Evolutionary conservation across 2,113 vertebrate genomes (phyloP).

Genomic region (Dendrocopos noguchii): DNA sequence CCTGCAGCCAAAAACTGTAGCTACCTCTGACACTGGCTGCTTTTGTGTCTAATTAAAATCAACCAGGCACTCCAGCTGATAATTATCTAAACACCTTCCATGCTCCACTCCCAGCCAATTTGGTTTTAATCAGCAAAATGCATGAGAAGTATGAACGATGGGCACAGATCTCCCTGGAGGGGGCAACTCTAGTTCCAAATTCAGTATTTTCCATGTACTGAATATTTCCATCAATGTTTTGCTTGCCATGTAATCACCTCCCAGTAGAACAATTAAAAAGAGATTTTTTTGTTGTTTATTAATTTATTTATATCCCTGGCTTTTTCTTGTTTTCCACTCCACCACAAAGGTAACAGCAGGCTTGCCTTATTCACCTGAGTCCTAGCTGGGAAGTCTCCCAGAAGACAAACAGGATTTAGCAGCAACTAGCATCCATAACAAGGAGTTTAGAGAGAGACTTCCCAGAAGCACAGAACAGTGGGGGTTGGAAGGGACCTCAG

Average conservation of each 20-base stretch:
- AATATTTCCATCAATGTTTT: constrained; percentile 63
- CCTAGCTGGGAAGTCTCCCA: background rate
- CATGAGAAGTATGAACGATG: constrained; percentile 63
- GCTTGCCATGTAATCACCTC: constrained; percentile 74
- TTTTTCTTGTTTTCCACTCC: constrained; percentile 23
- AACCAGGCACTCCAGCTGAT: constrained; percentile 63
- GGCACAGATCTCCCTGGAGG: constrained; percentile 44
- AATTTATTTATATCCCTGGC: constrained; percentile 29
- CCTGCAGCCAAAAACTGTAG: constrained; percentile 20
- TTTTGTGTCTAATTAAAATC: constrained; percentile 75
- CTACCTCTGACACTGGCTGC: constrained; percentile 25
- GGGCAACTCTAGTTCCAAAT: constrained; percentile 47
- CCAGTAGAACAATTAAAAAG: constrained; percentile 77
- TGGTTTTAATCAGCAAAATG: constrained; percentile 62
- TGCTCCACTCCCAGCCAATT: constrained; percentile 52
- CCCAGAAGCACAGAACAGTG: no score
- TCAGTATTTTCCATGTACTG: constrained; percentile 45
- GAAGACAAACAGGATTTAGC: constrained; percentile 1
- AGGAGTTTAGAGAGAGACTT: background rate
- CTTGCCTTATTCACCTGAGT: constrained; percentile 8
- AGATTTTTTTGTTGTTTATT: background rate
- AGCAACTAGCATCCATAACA: constrained; percentile 24
- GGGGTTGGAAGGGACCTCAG: no score
- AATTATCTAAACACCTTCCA: constrained; percentile 68
- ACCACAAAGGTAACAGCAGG: constrained; percentile 9